These are phyloP conservation scores for Latrodectus hesperus DNA, from an alignment of 2,888 invertebrate species.

Conservation along the genomic window DNA sequence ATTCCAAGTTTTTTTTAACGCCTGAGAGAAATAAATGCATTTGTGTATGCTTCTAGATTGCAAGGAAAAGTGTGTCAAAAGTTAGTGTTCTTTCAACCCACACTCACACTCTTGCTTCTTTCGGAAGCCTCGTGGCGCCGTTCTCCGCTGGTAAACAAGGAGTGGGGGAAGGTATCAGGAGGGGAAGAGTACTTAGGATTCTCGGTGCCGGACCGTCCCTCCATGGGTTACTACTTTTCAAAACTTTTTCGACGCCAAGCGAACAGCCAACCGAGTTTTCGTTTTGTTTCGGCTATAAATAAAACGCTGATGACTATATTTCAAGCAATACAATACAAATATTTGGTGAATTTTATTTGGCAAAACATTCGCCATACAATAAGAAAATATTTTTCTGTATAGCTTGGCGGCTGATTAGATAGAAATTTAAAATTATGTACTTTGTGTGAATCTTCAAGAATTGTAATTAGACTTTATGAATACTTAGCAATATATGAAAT, in stretches of 20 bases:
- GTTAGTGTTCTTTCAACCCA: slow-evolving; percentile 59
- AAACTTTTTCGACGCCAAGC: slow-evolving; percentile 56
- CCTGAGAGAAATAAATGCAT: slow-evolving; percentile 39
- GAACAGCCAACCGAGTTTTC: slow-evolving; percentile 19
- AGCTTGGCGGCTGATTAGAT: too few species aligned
- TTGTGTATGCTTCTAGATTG: slow-evolving; percentile 29
- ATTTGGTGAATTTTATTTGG: too few species aligned
- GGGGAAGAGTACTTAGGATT: slow-evolving; percentile 49
- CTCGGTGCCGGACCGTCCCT: slow-evolving; percentile 66
- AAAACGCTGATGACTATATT: background rate
- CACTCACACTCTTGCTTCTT: slow-evolving; percentile 42
- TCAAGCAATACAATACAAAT: too few species aligned
- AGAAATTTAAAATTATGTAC: too few species aligned
- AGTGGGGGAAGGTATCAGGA: slow-evolving; percentile 23
- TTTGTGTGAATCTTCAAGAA: too few species aligned
- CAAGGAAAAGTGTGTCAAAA: slow-evolving; percentile 63
- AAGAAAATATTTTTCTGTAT: too few species aligned
- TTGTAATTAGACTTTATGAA: too few species aligned
- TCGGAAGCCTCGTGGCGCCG: slow-evolving; percentile 61
- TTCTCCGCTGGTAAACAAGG: slow-evolving; percentile 66
- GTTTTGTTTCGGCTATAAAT: background rate
- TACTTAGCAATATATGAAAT: too few species aligned
- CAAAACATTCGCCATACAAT: too few species aligned
- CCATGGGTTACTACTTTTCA: slow-evolving; percentile 49
- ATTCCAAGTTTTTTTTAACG: background rate